Evolutionary conservation across 2,797 vertebrate genomes (phyloP).

Genomic region (Ptychobarbus kaznakovi): DNA sequence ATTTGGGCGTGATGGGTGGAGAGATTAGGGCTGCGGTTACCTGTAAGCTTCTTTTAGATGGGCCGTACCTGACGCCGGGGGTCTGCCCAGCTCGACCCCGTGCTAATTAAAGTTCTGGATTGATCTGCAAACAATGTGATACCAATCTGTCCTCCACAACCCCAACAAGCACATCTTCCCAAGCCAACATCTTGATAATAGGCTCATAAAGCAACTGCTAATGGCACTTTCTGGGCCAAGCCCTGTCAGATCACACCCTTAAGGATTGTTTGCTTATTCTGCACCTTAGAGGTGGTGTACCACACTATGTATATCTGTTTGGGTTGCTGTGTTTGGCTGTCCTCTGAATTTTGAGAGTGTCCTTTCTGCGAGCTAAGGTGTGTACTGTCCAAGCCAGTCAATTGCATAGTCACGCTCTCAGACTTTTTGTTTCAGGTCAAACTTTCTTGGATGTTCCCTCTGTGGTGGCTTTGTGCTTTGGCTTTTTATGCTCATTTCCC

Average conservation of each 20-base stretch:
- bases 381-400: slow-evolving; percentile 6
- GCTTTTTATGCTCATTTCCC: neutral
- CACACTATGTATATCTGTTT: slow-evolving; percentile 33
- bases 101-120: slow-evolving; percentile 86
- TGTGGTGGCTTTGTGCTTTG: too few relatives aligned
- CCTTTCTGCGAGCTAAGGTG: slow-evolving; percentile 23
- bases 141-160: slow-evolving; percentile 84
- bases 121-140: slow-evolving; percentile 81
- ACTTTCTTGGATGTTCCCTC: too few relatives aligned
- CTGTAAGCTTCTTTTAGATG: slow-evolving; percentile 80
- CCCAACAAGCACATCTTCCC: slow-evolving; percentile 72
- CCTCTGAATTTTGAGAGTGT: slow-evolving; percentile 35
- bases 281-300: slow-evolving; percentile 17
- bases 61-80: slow-evolving; percentile 75
- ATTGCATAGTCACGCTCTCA: slow-evolving; percentile 17
- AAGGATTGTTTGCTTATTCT: slow-evolving; percentile 50
- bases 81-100: slow-evolving; percentile 71
- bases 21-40: slow-evolving; percentile 83
- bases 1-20: slow-evolving; percentile 82
- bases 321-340: slow-evolving; percentile 17
- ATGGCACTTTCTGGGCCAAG: slow-evolving; percentile 58
- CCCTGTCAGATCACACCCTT: slow-evolving; percentile 45
- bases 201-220: slow-evolving; percentile 77
- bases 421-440: neutral
- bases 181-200: slow-evolving; percentile 75